Conservation (phyloP, 2,888 invertebrate genomes). For the Agriopis marginaria region DNA sequence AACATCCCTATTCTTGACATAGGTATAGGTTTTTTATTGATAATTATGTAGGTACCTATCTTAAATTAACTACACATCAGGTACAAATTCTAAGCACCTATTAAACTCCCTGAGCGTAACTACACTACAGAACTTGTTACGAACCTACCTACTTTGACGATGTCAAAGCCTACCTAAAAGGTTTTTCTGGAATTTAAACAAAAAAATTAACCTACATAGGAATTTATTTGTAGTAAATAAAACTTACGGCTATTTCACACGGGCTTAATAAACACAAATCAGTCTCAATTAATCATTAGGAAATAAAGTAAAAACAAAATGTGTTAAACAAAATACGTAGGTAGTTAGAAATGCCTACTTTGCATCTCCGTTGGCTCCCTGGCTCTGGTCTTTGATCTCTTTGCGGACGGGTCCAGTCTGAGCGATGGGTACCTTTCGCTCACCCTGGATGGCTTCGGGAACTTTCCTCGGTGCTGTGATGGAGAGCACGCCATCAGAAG, state of each 20-base stretch:
- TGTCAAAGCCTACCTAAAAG: not conserved
- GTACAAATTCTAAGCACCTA: no score
- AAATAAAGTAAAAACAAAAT: not conserved
- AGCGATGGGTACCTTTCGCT: constrained; percentile 85
- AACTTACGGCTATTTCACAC: constrained; percentile 4
- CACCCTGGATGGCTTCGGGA: constrained; percentile 70
- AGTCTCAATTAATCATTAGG: constrained; percentile 8
- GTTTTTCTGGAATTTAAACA: not conserved
- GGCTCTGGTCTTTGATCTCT: constrained; percentile 81
- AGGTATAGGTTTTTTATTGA: no score
- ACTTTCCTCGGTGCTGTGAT: constrained; percentile 88
- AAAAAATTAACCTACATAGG: not conserved
- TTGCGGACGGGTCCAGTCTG: constrained; percentile 87
- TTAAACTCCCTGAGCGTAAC: no score
- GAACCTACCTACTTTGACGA: no score
- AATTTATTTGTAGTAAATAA: constrained; percentile 1
- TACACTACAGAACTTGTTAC: no score
- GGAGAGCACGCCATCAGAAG: constrained; percentile 91
- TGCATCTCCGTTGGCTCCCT: constrained; percentile 48
- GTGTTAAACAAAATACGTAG: not conserved
- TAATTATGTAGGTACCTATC: no score
- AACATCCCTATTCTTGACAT: no score
- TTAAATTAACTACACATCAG: no score
- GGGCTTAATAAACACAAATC: constrained; percentile 3
- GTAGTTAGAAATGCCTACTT: not conserved